Base-by-base conservation (phyloP, 2,113 vertebrate species). In the Strigops habroptila region DNA sequence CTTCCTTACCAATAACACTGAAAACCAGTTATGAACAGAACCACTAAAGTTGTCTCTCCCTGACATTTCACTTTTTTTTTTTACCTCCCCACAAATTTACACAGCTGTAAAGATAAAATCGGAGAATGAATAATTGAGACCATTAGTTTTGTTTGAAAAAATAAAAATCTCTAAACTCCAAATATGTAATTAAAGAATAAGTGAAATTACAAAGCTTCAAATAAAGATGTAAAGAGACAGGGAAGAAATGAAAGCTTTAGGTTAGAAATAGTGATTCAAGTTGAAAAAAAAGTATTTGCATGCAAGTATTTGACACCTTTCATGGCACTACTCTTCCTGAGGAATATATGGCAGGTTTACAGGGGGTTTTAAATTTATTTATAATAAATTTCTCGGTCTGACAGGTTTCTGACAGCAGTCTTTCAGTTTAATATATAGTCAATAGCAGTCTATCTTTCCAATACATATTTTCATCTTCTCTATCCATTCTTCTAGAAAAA, bases 381-480 rank as follows among this genome's bases (percentile, higher is more conserved):
- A 14, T 52, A 55, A 68, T n/a, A 67, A 48, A 63, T 73, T 25
- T 82, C 69, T 23, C 0, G 22, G 82, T 55, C 67, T 91, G 89
- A 90, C 86, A 92, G n/a, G n/a, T 77, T 91, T 91, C 74, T 92
- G 84, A 51, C 83, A 93, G 93, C 81, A 92, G 83, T 89, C 94
- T 90, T 94, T 93, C 84, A 75, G 53, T 37, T 89, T 96, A 64
- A 70, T 93, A 87, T 53, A 77, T 59, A 88, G 70, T 82, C 85
- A 95, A 95, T 88, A 95, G 44, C 71, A 88, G 48, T 39, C 83
- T 75, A 35, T 88, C 37, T 64, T 81, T 80, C 27, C 39, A 73
- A 88, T 60, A 80, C 12, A 14, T 89, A 25, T 43, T 88, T 69
- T 57, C 24, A 76, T 53, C 65, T 73, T 81, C 62, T 65, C 43